Base-by-base conservation (phyloP, 2,888 invertebrate species). In the Glyphotaelius pellucidus region DNA sequence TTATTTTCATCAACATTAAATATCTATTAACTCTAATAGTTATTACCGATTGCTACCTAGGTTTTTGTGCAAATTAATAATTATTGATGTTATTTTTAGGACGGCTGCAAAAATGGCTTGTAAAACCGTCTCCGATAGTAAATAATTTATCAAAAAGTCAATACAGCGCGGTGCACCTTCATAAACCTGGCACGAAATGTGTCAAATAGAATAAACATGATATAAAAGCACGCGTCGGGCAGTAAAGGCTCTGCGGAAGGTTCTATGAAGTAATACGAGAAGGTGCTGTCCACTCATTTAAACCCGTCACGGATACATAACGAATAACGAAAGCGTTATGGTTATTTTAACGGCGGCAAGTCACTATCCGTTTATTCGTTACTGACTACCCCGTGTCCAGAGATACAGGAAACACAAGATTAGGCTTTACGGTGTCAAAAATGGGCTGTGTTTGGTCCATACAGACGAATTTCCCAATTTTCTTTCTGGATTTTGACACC, bases 341-440 rank as follows among this genome's bases (percentile, higher is more conserved):
- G 88, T 88, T 67, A 88, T 88, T 88, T 88, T 88, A 79, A 88
- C 88, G 11, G 88, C 88, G 79, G 88, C 88, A 88, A 52, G n/a
- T 30, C 67, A 31, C 88, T 31, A 31, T 79, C 42, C 42, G 47
- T 86, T 86, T 47, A 30, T n/a, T 86, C 86, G 4, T 42, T 47
- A 85, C 25, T 25, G 67, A 67, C 67, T 67, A 67, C 25, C 67
- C 25, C 5, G 19, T 67, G 5, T 5, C 67, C 67, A 67, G n/a
- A 25, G 67, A 67, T 67, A 67, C 67, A 67, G 7, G 19, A 19
- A 19, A 1, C 67, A 67, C 67, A 25, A 19, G 67, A 67, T 19
- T 67, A 7, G 25, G 19, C 25, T 19, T 1, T 19, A 25, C 19
- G 25, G 19, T 9, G 42, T 2, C 42, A 42, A 12, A 42, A 42